Base-by-base conservation (phyloP, 2,113 vertebrate species). In the Plecotus auritus region DNA sequence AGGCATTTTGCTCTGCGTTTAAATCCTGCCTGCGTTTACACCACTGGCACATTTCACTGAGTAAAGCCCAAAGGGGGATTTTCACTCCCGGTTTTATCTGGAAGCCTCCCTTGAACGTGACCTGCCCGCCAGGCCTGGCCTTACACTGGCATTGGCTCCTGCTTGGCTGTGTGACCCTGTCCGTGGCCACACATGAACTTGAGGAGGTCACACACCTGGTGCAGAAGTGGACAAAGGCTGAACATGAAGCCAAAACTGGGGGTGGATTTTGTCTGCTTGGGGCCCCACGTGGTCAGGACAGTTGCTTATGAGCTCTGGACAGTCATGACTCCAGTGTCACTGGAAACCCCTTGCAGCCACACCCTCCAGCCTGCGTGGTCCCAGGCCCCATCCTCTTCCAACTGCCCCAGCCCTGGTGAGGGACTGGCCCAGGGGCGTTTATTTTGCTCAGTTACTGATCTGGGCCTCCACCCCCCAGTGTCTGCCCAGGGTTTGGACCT, bases 91-190 rank as follows among this genome's bases (percentile, higher is more conserved):
- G 9, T 45, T 32, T 7, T 22, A 70, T 51, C 54, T 69, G 35
- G 64, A 83, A 49, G 22, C 35, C 47, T 64, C 51, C 22, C 28
- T 80, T 37, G 56, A 70, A 66, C 56, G 49, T 28, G 47, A 54
- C 69, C 30, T 3, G 2, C 49, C 0, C 9, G 4, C 5, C 56
- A 28, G 64, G 61, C 17, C n/a, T 49, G 73, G 61, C 64, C 23
- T 90, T 2, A 0, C 4, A 2, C 7, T 35, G 64, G 8, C 45
- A 0, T 35, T 26, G 14, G 12, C 8, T 22, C 5, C 32, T 37
- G 47, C 45, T 14, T 32, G 47, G 17, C 51, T 47, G 30, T 51
- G 35, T 37, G 59, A 40, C 40, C 30, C 89, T 4, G n/a, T 42
- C n/a, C 73, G 0, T 7, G 32, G 18, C n/a, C 70, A 37, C 59